Conservation (phyloP, 2,888 invertebrate species). For the Lasioglossum pauxillum region DNA sequence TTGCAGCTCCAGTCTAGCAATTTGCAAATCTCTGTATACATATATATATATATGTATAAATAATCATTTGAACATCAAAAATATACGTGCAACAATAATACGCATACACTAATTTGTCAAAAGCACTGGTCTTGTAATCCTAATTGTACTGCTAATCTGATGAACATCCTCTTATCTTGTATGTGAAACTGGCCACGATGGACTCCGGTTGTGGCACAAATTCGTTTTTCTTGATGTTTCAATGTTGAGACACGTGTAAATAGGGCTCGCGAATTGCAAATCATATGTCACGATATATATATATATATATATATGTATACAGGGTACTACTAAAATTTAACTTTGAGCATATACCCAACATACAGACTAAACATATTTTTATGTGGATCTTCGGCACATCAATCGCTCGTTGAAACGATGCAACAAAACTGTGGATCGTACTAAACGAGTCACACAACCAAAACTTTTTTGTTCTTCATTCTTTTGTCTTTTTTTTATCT, state of each 20-base stretch:
- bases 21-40: conserved; percentile 12
- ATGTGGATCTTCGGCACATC: conserved; percentile 39
- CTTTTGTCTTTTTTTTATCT: not conserved
- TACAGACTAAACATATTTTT: conserved; percentile 47
- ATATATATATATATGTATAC: conserved; percentile 29
- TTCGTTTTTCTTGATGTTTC: conserved; percentile 43
- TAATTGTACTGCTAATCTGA: conserved; percentile 40
- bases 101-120: conserved; percentile 31
- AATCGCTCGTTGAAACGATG: conserved; percentile 31
- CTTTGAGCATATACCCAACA: conserved; percentile 46
- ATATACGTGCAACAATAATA: conserved; percentile 47
- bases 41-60: not conserved
- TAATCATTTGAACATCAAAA: conserved; percentile 38
- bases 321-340: conserved; percentile 48
- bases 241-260: conserved; percentile 29
- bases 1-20: not conserved
- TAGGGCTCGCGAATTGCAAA: conserved; percentile 46
- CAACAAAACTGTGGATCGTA: conserved; percentile 42
- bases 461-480: conserved; percentile 32
- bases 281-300: conserved; percentile 46
- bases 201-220: conserved; percentile 40
- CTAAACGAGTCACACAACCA: conserved; percentile 69
- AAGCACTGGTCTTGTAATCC: conserved; percentile 34
- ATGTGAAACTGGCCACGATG: conserved; percentile 30
- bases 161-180: not conserved